phyloP scores from a whole-genome alignment of 2,113 vertebrate genomes.

The Mirounga angustirostris region DNA sequence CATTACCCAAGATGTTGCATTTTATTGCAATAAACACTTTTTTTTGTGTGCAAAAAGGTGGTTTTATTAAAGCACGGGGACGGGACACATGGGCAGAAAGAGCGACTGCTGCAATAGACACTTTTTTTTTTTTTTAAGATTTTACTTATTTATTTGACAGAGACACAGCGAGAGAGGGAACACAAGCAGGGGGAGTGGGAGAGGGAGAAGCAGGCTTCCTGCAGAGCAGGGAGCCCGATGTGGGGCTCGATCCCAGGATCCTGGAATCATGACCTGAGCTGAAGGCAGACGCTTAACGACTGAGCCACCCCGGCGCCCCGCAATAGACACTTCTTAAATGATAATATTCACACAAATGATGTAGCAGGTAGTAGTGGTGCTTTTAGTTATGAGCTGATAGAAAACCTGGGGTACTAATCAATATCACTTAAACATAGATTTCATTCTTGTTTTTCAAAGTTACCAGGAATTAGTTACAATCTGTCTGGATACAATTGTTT shows the following conservation, averaged over 20 bases:
- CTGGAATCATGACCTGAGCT: no score
- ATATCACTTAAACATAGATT: conserved; percentile 24
- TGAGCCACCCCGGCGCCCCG: no score
- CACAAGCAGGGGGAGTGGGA: no score
- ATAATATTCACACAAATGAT: neutral
- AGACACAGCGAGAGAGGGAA: no score
- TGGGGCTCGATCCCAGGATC: no score
- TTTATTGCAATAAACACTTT: neutral
- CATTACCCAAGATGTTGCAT: neutral
- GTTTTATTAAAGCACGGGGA: neutral
- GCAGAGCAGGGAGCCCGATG: no score
- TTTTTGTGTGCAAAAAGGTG: neutral
- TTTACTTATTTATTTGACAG: no score
- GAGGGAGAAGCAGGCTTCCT: no score
- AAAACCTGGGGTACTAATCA: conserved; percentile 34
- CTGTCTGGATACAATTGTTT: conserved; percentile 41
- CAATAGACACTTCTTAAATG: neutral
- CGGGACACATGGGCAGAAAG: neutral
- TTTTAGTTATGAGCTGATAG: conserved; percentile 47
- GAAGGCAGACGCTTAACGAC: no score
- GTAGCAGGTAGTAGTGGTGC: conserved; percentile 19
- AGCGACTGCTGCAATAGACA: neutral
- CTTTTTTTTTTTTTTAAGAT: neutral
- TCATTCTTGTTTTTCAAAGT: conserved; percentile 53
- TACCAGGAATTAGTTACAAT: neutral